These are phyloP conservation scores for Leucopsar rothschildi DNA, from an alignment of 2,113 vertebrate species.

Conservation along the genomic window DNA sequence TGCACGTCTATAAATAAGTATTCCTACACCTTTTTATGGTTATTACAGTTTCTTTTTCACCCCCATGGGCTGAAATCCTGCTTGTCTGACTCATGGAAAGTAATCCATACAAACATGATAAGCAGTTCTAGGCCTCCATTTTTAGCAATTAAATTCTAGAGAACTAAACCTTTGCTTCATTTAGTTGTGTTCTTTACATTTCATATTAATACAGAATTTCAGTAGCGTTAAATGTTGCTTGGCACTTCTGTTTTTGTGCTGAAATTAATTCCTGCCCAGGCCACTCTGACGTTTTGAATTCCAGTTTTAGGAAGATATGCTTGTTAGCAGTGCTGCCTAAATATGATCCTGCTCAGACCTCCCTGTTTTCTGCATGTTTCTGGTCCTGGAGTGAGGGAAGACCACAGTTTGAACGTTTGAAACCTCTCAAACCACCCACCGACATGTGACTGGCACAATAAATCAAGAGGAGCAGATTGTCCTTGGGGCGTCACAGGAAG, in stretches of 20 bases:
- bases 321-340: not conserved
- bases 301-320: not conserved
- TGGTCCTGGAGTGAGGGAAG: not conserved
- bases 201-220: not conserved
- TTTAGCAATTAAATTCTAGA: not conserved
- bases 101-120: not conserved
- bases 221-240: not conserved
- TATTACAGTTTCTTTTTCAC: not conserved
- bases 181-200: not conserved
- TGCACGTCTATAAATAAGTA: slow-evolving; percentile 2
- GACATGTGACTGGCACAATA: not conserved
- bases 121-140: not conserved
- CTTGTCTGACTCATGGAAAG: not conserved
- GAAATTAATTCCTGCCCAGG: not conserved
- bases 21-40: not conserved
- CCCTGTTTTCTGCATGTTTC: not conserved
- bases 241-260: not conserved
- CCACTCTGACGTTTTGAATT: not conserved
- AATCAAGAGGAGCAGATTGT: not conserved
- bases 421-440: not conserved
- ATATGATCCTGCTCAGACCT: not conserved
- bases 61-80: not conserved
- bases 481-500: not conserved
- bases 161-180: not conserved
- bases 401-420: not conserved